Base-by-base conservation (phyloP, 2,113 vertebrate species). In the Poecile atricapillus region DNA sequence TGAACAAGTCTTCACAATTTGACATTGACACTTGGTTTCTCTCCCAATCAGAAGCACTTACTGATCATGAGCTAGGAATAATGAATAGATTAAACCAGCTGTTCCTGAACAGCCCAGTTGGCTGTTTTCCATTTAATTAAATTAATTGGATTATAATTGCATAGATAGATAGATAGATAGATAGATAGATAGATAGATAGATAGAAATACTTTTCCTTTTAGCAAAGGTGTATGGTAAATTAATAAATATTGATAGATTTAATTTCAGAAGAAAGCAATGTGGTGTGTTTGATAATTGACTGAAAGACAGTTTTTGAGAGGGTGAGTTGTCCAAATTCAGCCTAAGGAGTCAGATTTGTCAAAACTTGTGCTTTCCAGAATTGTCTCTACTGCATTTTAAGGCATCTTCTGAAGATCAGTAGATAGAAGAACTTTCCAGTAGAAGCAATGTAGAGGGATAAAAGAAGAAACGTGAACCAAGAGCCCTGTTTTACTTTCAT, bases 1-100 rank as follows among this genome's bases (percentile, higher is more conserved):
- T 91, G 90, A 95, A 95, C 39, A 59, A 92, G 43, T 94, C 67
- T 94, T 90, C n/a, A 31, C 27, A 78, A 31, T 94, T 94, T 95
- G 87, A 83, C 89, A 74, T 3, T 87, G 89, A n/a, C 87, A 80
- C 39, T 90, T 79, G 83, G 30, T 93, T 95, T 91, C 30, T 87
- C 77, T 91, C 50, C 62, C 87, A 89, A 0, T 89, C 75, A 85
- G 59, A 89, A 91, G 39, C n/a, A 83, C 23, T 92, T 83, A 86
- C 33, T 87, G 39, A 85, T 85, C 39, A 74, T 43, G 67, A 93
- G 60, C 46, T 43, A 37, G 35, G 79, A 91, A 95, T 96, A 97
- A 91, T 65, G 37, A 96, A 65, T 74, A 87, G 41, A 49, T 83
- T 76, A 41, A 95, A 76, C 50, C 90, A 95, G 87, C 81, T 94